Evolutionary conservation across 2,888 invertebrate species (phyloP), one percentile per base, ranked within the genome.

Genomic region (Autographa pulchrina): DNA sequence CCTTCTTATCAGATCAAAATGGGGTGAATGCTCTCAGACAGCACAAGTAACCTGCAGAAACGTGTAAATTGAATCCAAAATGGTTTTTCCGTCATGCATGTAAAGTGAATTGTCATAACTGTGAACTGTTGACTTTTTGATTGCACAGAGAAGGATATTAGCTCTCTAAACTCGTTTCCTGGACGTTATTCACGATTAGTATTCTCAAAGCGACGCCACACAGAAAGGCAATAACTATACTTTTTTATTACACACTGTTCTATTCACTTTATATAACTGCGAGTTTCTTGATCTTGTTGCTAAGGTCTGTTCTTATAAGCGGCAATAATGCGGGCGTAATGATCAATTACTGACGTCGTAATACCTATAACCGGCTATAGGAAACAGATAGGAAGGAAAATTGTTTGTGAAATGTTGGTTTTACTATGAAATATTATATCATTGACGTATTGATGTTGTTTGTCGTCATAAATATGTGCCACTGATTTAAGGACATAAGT

Each of bases 181-280:
- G 56, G 5, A 38, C 66, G 52, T 68, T 71, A 72, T 35, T 25
- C 56, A 16, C 63, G 73, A 86, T 86, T 81, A 83, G 83, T 83
- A 86, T 86, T 84, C 86, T 71, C 65, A 59, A 54, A 61, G 68
- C 74, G 74, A 67, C 66, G 62, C 64, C 68, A 73, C 74, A 78
- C 75, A 75, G 73, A 80, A 77, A 78, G 76, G 84, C 72, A 80
- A 86, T 86, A 86, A 83, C 86, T 84, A 83, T 86, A 75, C 78
- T 66, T 76, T 85, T 84, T 83, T 86, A 86, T 81, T 84, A 80
- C 68, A 82, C 32, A 75, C 77, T 82, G 75, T 82, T 80, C 80
- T 74, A 78, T 83, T 84, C 75, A 78, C 65, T 84, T 78, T 77
- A 72, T 75, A 65, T 75, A 70, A 67, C 68, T 35, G 66, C 43